Conservation (phyloP, 2,797 vertebrate genomes). For the Anguilla megastoma region DNA sequence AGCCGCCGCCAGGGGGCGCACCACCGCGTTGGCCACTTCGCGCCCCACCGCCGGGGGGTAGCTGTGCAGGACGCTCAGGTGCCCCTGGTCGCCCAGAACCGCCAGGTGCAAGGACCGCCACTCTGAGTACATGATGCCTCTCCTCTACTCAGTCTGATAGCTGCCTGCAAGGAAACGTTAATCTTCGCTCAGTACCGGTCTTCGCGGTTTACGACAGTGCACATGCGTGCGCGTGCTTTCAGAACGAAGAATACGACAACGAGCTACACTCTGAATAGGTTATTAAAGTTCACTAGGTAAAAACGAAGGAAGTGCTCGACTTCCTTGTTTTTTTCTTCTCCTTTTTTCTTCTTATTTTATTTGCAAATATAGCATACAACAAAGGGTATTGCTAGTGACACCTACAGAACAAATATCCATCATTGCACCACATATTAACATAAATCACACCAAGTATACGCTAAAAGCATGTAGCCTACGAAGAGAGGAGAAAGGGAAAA, state of each 20-base stretch:
- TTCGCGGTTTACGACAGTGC: neutral
- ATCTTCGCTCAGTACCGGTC: neutral
- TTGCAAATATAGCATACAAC: no score
- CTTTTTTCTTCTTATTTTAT: no score
- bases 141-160: conserved; percentile 45
- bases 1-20: conserved; percentile 80
- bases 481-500: no score
- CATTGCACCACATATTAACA: no score
- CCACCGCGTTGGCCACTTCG: conserved; percentile 87
- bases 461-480: no score
- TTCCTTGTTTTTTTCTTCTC: neutral
- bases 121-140: conserved; percentile 82
- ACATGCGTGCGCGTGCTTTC: neutral
- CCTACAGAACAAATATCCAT: no score
- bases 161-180: conserved; percentile 37
- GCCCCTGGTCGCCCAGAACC: conserved; percentile 83
- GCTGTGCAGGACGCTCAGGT: conserved; percentile 86
- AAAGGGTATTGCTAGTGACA: no score
- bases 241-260: neutral
- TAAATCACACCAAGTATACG: no score
- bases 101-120: conserved; percentile 85
- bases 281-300: no score
- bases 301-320: neutral
- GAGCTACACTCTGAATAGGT: neutral
- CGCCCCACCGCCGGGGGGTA: conserved; percentile 85